A percentile compares a stretch with the other conserved stretches of the same genome.
Conservation (phyloP, 2,888 invertebrate genomes). For the Disparrhopalites patrizii region DNA sequence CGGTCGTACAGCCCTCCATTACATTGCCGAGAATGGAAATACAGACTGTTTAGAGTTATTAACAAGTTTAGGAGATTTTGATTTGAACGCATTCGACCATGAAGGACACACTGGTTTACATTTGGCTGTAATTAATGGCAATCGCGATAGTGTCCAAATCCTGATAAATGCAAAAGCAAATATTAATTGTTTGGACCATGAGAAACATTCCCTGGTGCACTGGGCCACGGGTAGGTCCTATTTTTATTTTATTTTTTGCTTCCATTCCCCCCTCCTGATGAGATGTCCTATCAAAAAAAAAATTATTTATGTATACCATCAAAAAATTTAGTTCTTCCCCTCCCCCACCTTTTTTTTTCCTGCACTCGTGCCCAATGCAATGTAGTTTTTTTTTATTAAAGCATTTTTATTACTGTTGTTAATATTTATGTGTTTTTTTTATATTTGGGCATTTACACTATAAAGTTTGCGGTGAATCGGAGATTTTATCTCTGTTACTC, state of each 20-base stretch:
- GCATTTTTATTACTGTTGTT: neutral
- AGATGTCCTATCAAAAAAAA: too few species aligned
- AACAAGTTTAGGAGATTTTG: conserved; percentile 64
- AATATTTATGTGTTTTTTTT: neutral
- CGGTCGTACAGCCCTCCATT: conserved; percentile 84
- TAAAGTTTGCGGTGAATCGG: conserved; percentile 87
- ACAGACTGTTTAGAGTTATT: conserved; percentile 62
- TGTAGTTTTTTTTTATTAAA: too few species aligned
- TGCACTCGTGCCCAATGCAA: too few species aligned
- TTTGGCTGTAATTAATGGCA: conserved; percentile 90
- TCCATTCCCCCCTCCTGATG: too few species aligned
- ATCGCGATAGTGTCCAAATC: conserved; percentile 77
- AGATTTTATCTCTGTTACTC: conserved; percentile 77
- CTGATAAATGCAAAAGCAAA: conserved; percentile 84
- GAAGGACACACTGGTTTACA: conserved; percentile 95
- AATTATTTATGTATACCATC: too few species aligned
- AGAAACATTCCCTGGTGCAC: conserved; percentile 92
- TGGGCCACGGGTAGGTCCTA: conserved; percentile 86
- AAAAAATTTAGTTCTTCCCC: too few species aligned
- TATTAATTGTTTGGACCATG: conserved; percentile 84
- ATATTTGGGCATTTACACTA: conserved; percentile 32
- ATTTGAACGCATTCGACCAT: conserved; percentile 79
- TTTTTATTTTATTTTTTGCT: conserved; percentile 5
- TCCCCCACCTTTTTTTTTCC: too few species aligned
- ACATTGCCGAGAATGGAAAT: conserved; percentile 70